Conservation (phyloP, 1,140 invertebrate genomes). For the Paralvinella palmiformis region DNA sequence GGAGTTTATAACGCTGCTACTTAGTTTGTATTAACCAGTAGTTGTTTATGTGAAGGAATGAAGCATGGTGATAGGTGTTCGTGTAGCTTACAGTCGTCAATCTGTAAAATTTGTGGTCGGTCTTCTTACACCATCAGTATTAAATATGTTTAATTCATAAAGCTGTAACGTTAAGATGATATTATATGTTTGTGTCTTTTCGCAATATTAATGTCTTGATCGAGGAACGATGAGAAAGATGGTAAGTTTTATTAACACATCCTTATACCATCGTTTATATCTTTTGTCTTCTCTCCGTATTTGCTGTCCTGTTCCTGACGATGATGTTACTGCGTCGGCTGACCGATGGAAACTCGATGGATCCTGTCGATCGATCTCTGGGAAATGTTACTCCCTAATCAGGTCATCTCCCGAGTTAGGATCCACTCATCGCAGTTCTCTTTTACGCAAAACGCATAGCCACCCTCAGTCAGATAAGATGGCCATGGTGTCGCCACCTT, state of each 20-base stretch:
- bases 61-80: too few species aligned
- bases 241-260: neutral
- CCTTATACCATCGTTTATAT: neutral
- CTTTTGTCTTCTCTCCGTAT: neutral
- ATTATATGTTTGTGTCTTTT: too few species aligned
- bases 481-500: conserved; percentile 17
- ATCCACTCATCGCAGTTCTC: conserved; percentile 35
- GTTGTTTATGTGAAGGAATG: too few species aligned
- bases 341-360: neutral
- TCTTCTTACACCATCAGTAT: too few species aligned
- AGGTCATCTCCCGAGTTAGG: conserved; percentile 52
- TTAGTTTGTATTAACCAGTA: too few species aligned
- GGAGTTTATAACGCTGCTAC: too few species aligned
- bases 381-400: conserved; percentile 14
- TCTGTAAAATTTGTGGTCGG: too few species aligned
- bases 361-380: neutral
- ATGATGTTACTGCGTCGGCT: neutral
- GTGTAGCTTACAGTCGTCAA: too few species aligned
- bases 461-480: conserved; percentile 41
- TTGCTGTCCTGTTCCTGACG: neutral
- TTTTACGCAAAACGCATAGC: conserved; percentile 50
- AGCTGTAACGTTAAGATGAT: too few species aligned
- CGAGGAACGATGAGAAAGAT: too few species aligned
- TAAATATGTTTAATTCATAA: too few species aligned
- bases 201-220: too few species aligned